A percentile compares a stretch with the other conserved stretches of the same genome.
These are phyloP conservation scores for Tetramorium alpestre DNA, from an alignment of 1,140 invertebrate species.

Conservation along the genomic window DNA sequence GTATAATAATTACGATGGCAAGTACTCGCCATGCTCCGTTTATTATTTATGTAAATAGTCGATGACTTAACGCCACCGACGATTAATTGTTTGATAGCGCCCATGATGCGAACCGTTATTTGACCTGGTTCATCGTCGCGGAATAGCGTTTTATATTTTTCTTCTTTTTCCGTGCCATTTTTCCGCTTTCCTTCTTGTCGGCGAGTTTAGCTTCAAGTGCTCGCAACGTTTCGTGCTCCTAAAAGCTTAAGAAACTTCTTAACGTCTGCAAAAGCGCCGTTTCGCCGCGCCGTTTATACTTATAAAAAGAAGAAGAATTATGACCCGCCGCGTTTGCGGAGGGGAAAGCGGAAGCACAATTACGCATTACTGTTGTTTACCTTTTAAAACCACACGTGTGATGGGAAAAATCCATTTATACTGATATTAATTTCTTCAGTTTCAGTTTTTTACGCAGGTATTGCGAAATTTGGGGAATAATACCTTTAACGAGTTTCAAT, in stretches of 20 bases:
- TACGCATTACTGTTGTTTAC: constrained; percentile 9
- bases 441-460: background rate
- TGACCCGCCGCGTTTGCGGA: constrained; percentile 2
- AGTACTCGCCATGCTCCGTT: background rate
- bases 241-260: constrained; percentile 63
- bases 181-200: constrained; percentile 56
- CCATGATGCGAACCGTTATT: constrained; percentile 20
- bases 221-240: constrained; percentile 57
- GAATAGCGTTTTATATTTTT: constrained; percentile 7
- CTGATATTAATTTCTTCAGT: background rate
- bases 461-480: background rate
- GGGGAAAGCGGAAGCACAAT: constrained; percentile 7
- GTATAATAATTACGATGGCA: background rate
- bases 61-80: background rate
- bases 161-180: constrained; percentile 34
- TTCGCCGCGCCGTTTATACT: constrained; percentile 51
- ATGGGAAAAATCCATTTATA: background rate
- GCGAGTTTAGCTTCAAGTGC: constrained; percentile 51
- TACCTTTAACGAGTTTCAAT: background rate
- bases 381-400: background rate
- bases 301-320: constrained; percentile 59
- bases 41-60: background rate
- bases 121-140: constrained; percentile 27
- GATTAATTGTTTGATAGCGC: background rate
- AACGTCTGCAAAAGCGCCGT: constrained; percentile 54